Base-by-base conservation (phyloP, 2,113 vertebrate species). In the Hippocampus abdominalis region DNA sequence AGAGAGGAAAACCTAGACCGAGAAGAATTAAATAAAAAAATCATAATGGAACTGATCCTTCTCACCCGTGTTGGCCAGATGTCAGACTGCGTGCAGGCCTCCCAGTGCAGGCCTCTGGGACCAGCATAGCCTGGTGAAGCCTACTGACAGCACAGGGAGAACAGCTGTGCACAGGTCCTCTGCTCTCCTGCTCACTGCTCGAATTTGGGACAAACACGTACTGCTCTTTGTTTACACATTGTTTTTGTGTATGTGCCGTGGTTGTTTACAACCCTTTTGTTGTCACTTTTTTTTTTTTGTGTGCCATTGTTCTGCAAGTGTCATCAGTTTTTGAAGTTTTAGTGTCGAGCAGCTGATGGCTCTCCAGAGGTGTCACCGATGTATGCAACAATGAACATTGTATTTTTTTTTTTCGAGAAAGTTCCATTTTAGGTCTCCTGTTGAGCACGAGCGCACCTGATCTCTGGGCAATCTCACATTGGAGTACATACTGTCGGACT, bases 151-250 rank as follows among this genome's bases (percentile, higher is more conserved):
- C 75, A 75, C 82, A 49, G 85, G 84, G 79, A 85, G 78, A 85
- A 79, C 88, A 91, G 89, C 86, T 90, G 88, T 87, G 81, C 84
- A 86, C 88, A 84, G 88, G 88, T 90, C 83, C 83, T 87, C 72
- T 54, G 79, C 75, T 84, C 81, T 75, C 67, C 78, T 7, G 68
- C 84, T 76, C 75, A 32, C 68, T 29, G 76, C 85, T 81, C 88
- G 84, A 86, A 91, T 86, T 86, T 87, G 84, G 74, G 81, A 86
- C 87, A 87, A 85, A 85, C 83, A 72, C 69, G 77, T 78, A 85
- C 81, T 25, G 81, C 80, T 78, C 80, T 80, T 81, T 89, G 85
- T 91, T 87, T 84, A 87, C 87, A 88, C 84, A 83, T 80, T 70
- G 76, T 77, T 36, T 5, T 75, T 72, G 73, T 81, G 76, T 85